A percentile compares a stretch with the other conserved stretches of the same genome.
Evolutionary conservation across 2,888 invertebrate species (phyloP).

Genomic region (Bellardia bayeri): DNA sequence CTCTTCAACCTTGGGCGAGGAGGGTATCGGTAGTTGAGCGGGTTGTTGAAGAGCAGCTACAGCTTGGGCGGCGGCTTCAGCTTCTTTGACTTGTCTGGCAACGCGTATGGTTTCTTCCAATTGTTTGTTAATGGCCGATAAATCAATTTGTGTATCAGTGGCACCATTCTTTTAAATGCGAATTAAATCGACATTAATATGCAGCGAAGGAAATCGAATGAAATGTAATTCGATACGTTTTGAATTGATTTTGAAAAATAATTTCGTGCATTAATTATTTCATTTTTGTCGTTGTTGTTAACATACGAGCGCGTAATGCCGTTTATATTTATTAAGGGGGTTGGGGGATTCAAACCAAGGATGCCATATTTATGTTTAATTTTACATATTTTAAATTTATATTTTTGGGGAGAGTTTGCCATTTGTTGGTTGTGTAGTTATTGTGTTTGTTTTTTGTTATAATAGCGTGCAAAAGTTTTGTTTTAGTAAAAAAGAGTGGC

Average conservation of each 20-base stretch:
- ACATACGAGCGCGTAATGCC: conserved; percentile 16
- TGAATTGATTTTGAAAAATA: conserved; percentile 30
- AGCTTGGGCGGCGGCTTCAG: conserved; percentile 80
- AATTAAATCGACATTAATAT: conserved; percentile 60
- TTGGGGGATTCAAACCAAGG: conserved; percentile 43
- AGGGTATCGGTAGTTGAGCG: conserved; percentile 73
- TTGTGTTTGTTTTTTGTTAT: conserved; percentile 58
- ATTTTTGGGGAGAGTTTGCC: conserved; percentile 20
- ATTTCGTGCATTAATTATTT: conserved; percentile 67
- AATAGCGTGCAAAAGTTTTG: conserved; percentile 53
- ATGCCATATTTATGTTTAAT: conserved; percentile 60
- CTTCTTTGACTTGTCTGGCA: conserved; percentile 83
- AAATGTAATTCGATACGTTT: conserved; percentile 16
- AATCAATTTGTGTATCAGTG: conserved; percentile 83
- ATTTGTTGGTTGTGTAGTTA: conserved; percentile 11
- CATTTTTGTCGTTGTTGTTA: conserved; percentile 53
- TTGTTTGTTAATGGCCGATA: conserved; percentile 84
- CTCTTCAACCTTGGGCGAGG: conserved; percentile 76
- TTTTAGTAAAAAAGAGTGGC: conserved; percentile 35
- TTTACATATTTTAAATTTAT: neutral
- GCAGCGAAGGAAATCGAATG: conserved; percentile 43
- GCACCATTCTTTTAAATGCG: conserved; percentile 79
- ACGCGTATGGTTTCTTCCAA: conserved; percentile 84
- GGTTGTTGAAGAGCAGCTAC: conserved; percentile 76
- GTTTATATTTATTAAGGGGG: conserved; percentile 18